phyloP scores from a whole-genome alignment of 92 coral and sea anemone species.

The Parazoanthus atlanticus region DNA sequence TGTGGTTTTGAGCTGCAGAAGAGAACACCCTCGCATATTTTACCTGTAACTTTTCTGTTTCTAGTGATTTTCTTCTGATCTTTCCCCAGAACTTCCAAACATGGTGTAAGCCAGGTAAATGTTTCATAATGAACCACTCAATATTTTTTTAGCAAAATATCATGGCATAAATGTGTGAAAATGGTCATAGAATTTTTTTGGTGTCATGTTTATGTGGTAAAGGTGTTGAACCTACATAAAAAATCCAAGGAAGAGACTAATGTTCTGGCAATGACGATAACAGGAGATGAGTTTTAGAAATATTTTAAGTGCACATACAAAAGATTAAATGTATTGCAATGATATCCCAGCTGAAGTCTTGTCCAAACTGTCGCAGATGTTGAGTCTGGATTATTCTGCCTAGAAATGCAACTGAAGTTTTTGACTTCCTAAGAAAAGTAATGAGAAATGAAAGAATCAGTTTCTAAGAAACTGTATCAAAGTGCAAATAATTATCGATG shows the following conservation, averaged over 20 bases:
- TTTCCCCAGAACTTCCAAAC: background rate
- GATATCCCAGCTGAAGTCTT: background rate
- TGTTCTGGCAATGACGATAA: background rate
- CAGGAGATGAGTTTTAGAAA: too few relatives aligned
- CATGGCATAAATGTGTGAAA: background rate
- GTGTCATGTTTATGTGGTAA: too few relatives aligned
- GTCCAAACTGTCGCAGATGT: background rate
- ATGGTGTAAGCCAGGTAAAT: too few relatives aligned
- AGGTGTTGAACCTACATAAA: background rate
- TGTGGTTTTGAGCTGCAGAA: background rate
- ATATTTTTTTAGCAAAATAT: background rate
- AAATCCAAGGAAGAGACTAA: background rate
- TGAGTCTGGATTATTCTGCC: background rate
- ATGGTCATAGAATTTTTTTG: too few relatives aligned
- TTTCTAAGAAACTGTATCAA: too few relatives aligned
- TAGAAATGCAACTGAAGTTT: background rate
- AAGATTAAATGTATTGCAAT: too few relatives aligned
- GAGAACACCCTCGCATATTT: too few relatives aligned
- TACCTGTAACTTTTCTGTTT: background rate
- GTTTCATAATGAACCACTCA: background rate
- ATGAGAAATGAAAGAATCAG: too few relatives aligned
- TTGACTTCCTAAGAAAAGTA: too few relatives aligned
- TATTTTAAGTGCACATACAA: background rate
- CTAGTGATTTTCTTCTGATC: background rate
- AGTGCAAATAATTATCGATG: too few relatives aligned